These are phyloP conservation scores for Rhizoglyphus robini DNA, from an alignment of 1,140 invertebrate genomes.

Conservation along the genomic window DNA sequence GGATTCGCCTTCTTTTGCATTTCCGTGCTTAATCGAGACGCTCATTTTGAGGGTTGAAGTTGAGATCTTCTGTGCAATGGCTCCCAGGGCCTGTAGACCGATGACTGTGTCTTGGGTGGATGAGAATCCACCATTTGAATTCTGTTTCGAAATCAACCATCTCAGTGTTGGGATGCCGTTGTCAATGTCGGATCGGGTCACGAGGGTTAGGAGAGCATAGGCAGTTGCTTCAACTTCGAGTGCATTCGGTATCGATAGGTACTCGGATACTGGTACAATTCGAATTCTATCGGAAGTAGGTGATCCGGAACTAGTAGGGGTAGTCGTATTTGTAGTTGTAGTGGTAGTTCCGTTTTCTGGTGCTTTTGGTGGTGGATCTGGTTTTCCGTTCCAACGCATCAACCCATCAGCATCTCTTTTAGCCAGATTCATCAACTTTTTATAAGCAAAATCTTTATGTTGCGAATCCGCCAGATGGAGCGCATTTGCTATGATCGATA, in stretches of 20 bases:
- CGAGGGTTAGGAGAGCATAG: slow-evolving; percentile 47
- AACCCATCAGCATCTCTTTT: slow-evolving; percentile 34
- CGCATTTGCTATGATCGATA: slow-evolving; percentile 60
- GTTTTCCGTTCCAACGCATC: slow-evolving; percentile 17
- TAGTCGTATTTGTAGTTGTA: not conserved
- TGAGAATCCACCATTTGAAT: slow-evolving; percentile 63
- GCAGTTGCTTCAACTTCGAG: slow-evolving; percentile 75
- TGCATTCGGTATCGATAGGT: slow-evolving; percentile 50
- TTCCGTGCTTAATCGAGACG: slow-evolving; percentile 36
- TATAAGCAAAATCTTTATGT: slow-evolving; percentile 48
- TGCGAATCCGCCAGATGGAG: slow-evolving; percentile 58
- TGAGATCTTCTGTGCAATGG: slow-evolving; percentile 39
- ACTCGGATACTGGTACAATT: slow-evolving; percentile 42
- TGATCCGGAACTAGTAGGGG: not conserved
- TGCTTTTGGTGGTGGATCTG: not conserved
- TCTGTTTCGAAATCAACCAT: slow-evolving; percentile 68
- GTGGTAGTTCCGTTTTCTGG: not conserved
- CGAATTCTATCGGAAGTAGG: slow-evolving; percentile 31
- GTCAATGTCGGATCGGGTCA: slow-evolving; percentile 39
- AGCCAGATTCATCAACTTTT: slow-evolving; percentile 49
- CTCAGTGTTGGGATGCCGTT: slow-evolving; percentile 62
- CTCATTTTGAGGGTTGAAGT: slow-evolving; percentile 39
- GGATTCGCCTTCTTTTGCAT: slow-evolving; percentile 36
- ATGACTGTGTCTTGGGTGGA: slow-evolving; percentile 56
- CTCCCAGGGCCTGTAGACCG: slow-evolving; percentile 54